Conservation (phyloP, 2,797 vertebrate species). For the Leptodactylus fallax region DNA sequence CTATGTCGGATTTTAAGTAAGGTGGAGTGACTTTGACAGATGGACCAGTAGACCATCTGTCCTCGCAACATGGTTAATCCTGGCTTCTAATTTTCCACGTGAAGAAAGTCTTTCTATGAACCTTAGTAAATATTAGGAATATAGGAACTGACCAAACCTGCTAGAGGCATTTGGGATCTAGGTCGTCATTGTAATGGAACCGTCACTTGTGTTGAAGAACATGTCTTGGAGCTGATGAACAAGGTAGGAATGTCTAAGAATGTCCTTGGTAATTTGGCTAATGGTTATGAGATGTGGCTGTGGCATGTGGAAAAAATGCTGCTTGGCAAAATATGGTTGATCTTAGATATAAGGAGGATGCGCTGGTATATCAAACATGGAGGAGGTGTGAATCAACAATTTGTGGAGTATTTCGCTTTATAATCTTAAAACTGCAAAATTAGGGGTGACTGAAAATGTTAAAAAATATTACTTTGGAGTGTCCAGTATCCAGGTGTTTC, state of each 20-base stretch:
- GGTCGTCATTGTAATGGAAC: background rate
- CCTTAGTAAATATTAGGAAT: slow-evolving; percentile 38
- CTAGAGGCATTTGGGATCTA: slow-evolving; percentile 5
- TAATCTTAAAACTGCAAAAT: too few species aligned
- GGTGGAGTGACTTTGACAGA: slow-evolving; percentile 13
- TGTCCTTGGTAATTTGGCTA: slow-evolving; percentile 29
- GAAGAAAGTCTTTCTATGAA: slow-evolving; percentile 27
- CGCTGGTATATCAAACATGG: background rate
- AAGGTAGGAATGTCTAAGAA: slow-evolving; percentile 32
- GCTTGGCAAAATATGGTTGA: background rate
- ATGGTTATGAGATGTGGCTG: slow-evolving; percentile 3
- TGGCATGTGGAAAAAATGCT: background rate
- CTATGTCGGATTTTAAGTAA: slow-evolving; percentile 15
- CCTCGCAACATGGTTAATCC: background rate
- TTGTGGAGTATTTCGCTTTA: too few species aligned
- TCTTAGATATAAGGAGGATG: background rate
- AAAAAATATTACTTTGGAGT: too few species aligned
- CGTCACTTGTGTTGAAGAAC: background rate
- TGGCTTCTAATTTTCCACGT: slow-evolving; percentile 1
- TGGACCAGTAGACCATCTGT: slow-evolving; percentile 38
- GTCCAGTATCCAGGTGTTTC: background rate
- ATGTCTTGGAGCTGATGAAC: slow-evolving; percentile 29
- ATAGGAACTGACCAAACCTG: slow-evolving; percentile 32
- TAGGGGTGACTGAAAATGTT: too few species aligned
- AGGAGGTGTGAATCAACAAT: background rate